Evolutionary conservation across 2,888 invertebrate genomes (phyloP).

Genomic region (Teleiodes luculella): DNA sequence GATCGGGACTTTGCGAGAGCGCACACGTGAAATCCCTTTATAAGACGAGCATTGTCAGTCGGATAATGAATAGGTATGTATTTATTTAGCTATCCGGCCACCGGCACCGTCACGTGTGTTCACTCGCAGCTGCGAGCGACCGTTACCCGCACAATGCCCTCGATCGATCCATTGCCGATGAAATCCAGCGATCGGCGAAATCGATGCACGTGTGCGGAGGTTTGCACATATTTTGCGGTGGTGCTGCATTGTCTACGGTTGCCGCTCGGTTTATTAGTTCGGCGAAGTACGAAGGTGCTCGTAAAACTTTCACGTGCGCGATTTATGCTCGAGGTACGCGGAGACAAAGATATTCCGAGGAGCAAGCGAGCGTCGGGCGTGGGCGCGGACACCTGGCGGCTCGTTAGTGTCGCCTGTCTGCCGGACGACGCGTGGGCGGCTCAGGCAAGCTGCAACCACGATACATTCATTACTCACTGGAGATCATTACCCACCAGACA

Average conservation of each 20-base stretch:
- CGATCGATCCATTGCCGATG: conserved; percentile 72
- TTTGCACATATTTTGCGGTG: conserved; percentile 62
- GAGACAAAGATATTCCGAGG: conserved; percentile 71
- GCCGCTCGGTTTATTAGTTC: conserved; percentile 63
- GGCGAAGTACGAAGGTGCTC: conserved; percentile 70
- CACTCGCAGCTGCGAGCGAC: conserved; percentile 75
- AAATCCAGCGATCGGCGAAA: conserved; percentile 72
- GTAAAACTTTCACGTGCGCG: conserved; percentile 76
- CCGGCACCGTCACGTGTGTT: conserved; percentile 73
- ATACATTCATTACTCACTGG: conserved; percentile 17
- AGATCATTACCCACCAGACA: conserved; percentile 8
- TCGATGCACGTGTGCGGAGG: conserved; percentile 66
- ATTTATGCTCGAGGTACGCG: conserved; percentile 67
- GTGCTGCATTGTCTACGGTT: conserved; percentile 62
- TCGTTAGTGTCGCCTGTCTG: conserved; percentile 67
- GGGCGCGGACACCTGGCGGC: conserved; percentile 75
- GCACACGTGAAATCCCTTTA: conserved; percentile 78
- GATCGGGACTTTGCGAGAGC: conserved; percentile 74
- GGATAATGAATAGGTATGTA: conserved; percentile 75
- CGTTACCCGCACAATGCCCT: conserved; percentile 78
- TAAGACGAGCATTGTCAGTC: conserved; percentile 71
- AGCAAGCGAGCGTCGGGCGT: conserved; percentile 63
- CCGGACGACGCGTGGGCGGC: conserved; percentile 41
- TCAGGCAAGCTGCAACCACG: conserved; percentile 16
- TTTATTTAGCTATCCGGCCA: conserved; percentile 78